phyloP scores from a whole-genome alignment of 2,113 vertebrate species.

The Chloropsis hardwickii region DNA sequence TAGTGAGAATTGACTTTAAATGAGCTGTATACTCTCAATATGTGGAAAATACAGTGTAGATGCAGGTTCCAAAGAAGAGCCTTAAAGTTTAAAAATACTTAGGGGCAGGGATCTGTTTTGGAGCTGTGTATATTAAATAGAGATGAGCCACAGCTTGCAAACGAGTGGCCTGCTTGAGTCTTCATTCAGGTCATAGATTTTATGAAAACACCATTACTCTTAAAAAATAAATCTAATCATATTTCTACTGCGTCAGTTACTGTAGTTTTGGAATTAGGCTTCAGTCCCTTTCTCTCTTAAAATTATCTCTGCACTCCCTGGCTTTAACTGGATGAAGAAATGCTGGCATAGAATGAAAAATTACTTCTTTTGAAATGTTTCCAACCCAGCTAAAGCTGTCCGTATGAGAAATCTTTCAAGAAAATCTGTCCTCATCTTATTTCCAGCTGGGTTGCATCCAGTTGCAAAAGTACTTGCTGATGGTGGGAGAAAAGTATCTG shows the following conservation, averaged over 20 bases:
- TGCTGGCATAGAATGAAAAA: not conserved
- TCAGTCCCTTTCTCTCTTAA: not conserved
- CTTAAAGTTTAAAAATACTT: not conserved
- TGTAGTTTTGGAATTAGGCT: not conserved
- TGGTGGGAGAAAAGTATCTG: not conserved
- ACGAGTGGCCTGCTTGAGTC: not conserved
- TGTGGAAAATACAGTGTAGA: not conserved
- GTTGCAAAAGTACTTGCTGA: slow-evolving; percentile 1
- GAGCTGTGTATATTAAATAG: not conserved
- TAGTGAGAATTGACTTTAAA: not conserved
- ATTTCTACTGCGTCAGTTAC: not conserved
- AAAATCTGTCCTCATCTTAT: slow-evolving; percentile 31
- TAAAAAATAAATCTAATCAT: not conserved
- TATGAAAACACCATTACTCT: not conserved
- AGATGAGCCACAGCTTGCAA: not conserved
- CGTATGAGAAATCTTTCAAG: slow-evolving; percentile 12
- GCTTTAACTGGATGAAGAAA: slow-evolving; percentile 18
- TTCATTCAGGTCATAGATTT: not conserved
- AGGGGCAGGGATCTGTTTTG: not conserved
- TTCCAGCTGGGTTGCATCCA: slow-evolving; percentile 25
- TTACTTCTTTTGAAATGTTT: not conserved
- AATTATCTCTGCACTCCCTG: not conserved
- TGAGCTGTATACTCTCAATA: not conserved
- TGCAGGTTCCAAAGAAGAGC: not conserved
- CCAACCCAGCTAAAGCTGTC: not conserved